These are phyloP conservation scores for Stercorarius parasiticus DNA, from an alignment of 2,113 vertebrate species.

Conservation along the genomic window DNA sequence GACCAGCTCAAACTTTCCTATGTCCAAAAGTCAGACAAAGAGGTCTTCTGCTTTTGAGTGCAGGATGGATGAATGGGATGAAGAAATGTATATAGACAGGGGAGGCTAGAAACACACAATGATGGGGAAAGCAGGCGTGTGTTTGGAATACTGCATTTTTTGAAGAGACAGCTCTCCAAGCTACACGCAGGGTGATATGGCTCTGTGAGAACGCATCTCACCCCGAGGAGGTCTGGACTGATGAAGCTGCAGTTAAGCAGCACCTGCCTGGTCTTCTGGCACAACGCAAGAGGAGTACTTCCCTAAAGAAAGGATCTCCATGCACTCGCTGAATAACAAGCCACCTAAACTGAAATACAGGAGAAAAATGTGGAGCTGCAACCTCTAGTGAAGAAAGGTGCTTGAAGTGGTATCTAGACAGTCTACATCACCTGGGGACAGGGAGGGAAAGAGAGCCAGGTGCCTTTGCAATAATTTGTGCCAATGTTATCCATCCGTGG, in stretches of 20 bases:
- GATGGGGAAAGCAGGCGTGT: not conserved
- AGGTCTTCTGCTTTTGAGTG: not conserved
- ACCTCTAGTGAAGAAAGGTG: not conserved
- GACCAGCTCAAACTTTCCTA: not conserved
- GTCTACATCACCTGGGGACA: not conserved
- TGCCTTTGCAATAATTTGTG: not conserved
- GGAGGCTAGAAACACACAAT: not conserved
- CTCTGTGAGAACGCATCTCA: not conserved
- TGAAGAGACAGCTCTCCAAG: not conserved
- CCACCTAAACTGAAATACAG: not conserved
- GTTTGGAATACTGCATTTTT: not conserved
- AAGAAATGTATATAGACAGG: not conserved
- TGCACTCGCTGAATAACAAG: not conserved
- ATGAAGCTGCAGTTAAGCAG: not conserved
- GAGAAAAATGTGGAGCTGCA: not conserved
- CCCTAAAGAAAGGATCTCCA: not conserved
- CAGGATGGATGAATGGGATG: not conserved
- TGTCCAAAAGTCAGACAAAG: not conserved
- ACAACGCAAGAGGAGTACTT: not conserved
- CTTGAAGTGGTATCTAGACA: not conserved
- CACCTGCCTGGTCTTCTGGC: not conserved
- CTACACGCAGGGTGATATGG: fast-evolving
- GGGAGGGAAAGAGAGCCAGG: not conserved
- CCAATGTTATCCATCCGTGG: not conserved
- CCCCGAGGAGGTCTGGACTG: not conserved